Percentiles rank a stretch among this genome's conserved stretches.
Evolutionary conservation across 2,888 invertebrate genomes (phyloP).

Genomic region (Stenichneumon culpator): DNA sequence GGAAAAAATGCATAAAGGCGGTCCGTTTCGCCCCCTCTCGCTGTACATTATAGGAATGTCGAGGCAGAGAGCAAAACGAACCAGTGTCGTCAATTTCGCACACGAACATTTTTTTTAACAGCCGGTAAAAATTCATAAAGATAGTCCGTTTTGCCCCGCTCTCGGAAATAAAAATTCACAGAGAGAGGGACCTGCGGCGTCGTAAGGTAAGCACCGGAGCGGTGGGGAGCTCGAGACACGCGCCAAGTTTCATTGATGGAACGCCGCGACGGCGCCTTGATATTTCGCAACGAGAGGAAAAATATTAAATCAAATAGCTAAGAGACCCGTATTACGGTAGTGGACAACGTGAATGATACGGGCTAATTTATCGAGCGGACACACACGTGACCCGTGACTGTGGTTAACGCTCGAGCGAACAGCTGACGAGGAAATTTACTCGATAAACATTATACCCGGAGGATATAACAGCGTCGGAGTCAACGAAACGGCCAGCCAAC

Average conservation of each 20-base stretch:
- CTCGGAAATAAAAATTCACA: not conserved
- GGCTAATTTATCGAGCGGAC: constrained; percentile 21
- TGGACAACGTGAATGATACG: constrained; percentile 15
- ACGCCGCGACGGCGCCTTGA: constrained; percentile 65
- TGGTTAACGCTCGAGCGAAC: constrained; percentile 24
- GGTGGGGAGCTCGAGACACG: constrained; percentile 53
- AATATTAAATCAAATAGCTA: constrained; percentile 19
- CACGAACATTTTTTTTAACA: too few relatives aligned
- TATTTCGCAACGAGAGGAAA: constrained; percentile 58
- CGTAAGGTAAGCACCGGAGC: not conserved
- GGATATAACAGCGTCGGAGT: not conserved
- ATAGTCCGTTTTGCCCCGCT: too few relatives aligned
- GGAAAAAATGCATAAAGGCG: too few relatives aligned
- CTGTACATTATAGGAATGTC: too few relatives aligned
- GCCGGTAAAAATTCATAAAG: too few relatives aligned
- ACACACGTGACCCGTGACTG: not conserved
- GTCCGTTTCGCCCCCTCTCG: too few relatives aligned
- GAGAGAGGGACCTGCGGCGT: not conserved
- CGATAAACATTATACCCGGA: constrained; percentile 13
- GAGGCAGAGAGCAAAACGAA: too few relatives aligned
- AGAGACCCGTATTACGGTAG: constrained; percentile 4
- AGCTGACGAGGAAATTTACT: constrained; percentile 18
- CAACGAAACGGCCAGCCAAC: too few relatives aligned
- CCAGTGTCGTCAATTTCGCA: too few relatives aligned
- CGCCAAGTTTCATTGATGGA: constrained; percentile 68